Evolutionary conservation across 2,888 invertebrate species (phyloP), one percentile per base, ranked within the genome.

Genomic region (Pseudoips prasinana): DNA sequence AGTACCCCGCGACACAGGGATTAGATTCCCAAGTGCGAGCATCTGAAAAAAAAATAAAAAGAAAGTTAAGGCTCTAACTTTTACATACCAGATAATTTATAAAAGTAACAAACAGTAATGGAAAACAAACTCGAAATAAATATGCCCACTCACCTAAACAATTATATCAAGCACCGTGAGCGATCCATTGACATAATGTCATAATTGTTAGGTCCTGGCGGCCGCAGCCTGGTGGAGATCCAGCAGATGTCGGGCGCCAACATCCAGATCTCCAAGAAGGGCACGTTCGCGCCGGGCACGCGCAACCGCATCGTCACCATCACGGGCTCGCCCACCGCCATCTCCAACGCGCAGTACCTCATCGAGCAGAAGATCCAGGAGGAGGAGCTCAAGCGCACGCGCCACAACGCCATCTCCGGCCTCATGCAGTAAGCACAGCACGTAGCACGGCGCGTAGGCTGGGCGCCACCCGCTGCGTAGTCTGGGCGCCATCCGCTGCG

Each of bases 221-320:
- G 98, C 55, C 95, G 97, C 88, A 95, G 97, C 85, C 92, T 98
- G 79, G 95, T 97, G 73, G 98, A 98, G 92, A 96, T 98, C 88
- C 98, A 98, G 91, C 96, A 97, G 90, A 92, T 95, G 90, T 97
- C 97, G 77, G 97, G 98, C 84, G 97, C 98, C 86, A 97, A 95
- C 91, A 97, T 98, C 89, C 98, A 98, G 91, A 98, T 98, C 90
- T 97, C 97, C 64, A 98, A 98, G 92, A 98, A 98, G 91, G 98
- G 98, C 82, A 96, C 96, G 74, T 98, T 96, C 91, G 96, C 97
- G 71, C 98, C 98, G 58, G 98, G 98, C 87, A 98, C 98, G 60
- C 94, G 97, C 84, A 98, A 98, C 91, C 95, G 98, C 77, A 96
- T 98, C 89, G 98, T 98, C 61, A 97, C 98, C 85, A 97, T 98